Percentiles rank a stretch among this genome's conserved stretches.
Evolutionary conservation across 2,797 vertebrate species (phyloP).

Genomic region (Enteromius viviparus): DNA sequence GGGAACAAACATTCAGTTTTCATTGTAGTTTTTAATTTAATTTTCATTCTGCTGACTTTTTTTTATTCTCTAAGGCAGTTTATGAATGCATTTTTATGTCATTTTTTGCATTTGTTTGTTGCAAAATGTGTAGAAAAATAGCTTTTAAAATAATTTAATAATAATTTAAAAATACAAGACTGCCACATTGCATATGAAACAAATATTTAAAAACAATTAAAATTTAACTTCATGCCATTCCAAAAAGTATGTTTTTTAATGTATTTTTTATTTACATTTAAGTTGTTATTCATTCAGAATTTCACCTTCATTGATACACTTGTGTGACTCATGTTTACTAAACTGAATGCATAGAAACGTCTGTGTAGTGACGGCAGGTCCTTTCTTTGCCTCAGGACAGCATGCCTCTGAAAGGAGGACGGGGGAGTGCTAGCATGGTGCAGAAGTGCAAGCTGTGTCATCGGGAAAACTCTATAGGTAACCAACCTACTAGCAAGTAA

Average conservation of each 20-base stretch:
- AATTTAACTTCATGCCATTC: background rate
- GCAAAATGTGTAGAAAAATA: background rate
- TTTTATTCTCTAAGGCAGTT: background rate
- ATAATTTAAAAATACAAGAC: background rate
- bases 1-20: background rate
- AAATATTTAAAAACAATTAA: too few species aligned
- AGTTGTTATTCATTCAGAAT: background rate
- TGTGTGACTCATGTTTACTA: background rate
- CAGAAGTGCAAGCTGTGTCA: conserved; percentile 97
- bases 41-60: background rate
- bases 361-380: conserved; percentile 1
- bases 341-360: background rate
- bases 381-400: conserved; percentile 80
- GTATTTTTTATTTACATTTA: background rate
- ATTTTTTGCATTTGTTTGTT: background rate
- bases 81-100: background rate
- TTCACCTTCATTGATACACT: background rate
- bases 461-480: conserved; percentile 96
- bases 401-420: conserved; percentile 90
- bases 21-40: background rate
- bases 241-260: background rate
- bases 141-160: background rate
- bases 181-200: background rate
- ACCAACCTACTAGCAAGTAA: background rate
- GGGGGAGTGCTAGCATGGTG: conserved; percentile 95